A percentile compares a stretch with the other conserved stretches of the same genome.
These are phyloP conservation scores for Nycticebus coucang DNA, from an alignment of 2,113 vertebrate species.

Conservation along the genomic window DNA sequence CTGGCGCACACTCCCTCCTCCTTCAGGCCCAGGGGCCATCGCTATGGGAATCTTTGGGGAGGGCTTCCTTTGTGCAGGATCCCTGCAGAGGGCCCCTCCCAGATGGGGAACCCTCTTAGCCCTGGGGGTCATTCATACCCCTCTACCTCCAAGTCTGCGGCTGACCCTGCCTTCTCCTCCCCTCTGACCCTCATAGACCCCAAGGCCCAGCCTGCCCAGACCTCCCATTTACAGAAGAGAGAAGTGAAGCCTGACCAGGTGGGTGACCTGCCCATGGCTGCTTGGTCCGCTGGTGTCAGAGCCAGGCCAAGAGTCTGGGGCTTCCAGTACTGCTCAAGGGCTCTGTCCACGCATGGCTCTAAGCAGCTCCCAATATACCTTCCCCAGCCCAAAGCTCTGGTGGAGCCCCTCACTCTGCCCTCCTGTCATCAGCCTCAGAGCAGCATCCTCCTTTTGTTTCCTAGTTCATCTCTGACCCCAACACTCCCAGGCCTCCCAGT, in stretches of 20 bases:
- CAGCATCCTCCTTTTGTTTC: rapidly evolving
- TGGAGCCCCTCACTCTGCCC: neutral
- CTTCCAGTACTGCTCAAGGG: neutral
- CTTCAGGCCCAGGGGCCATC: neutral
- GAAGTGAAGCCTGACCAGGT: neutral
- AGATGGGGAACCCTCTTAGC: neutral
- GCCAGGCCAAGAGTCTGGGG: neutral
- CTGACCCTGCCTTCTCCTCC: rapidly evolving
- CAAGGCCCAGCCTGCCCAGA: too few species aligned
- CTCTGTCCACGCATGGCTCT: neutral
- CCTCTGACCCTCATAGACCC: too few species aligned
- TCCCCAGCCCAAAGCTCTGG: neutral
- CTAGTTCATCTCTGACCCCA: neutral
- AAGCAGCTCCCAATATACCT: neutral
- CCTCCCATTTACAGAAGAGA: neutral
- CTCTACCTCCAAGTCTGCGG: neutral
- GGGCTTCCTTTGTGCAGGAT: neutral
- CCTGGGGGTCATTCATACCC: neutral
- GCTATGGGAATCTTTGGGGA: neutral
- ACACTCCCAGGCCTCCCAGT: neutral
- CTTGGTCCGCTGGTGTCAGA: neutral
- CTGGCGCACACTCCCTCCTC: neutral
- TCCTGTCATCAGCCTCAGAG: neutral
- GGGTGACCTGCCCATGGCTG: neutral
- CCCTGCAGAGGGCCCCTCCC: neutral